phyloP scores from a whole-genome alignment of 2,888 invertebrate species.

The Stenoptilia bipunctidactyla region DNA sequence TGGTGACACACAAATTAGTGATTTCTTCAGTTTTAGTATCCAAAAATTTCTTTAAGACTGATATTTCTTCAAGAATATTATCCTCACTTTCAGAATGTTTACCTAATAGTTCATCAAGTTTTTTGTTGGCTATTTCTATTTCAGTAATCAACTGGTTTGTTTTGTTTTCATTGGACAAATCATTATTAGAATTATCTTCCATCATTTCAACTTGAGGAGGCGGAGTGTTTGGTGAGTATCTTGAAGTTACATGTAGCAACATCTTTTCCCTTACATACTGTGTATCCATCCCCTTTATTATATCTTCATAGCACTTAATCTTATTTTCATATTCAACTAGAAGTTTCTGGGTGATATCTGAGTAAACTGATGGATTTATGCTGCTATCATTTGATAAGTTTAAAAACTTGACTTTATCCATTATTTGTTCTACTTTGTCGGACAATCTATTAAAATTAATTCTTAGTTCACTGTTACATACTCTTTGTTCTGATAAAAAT shows the following conservation, averaged over 20 bases:
- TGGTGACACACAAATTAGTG: too few relatives aligned
- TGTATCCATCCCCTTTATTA: too few relatives aligned
- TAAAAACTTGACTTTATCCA: constrained; percentile 31
- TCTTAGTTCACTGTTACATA: constrained; percentile 49
- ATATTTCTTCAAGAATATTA: neutral
- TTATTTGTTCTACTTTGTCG: constrained; percentile 44
- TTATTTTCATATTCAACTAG: constrained; percentile 52
- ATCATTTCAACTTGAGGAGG: too few relatives aligned
- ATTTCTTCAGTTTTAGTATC: too few relatives aligned
- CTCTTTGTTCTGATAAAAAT: constrained; percentile 49
- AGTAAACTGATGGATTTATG: constrained; percentile 22
- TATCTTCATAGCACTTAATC: constrained; percentile 41
- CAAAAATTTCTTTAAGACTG: neutral
- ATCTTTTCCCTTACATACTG: too few relatives aligned
- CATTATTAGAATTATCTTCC: too few relatives aligned
- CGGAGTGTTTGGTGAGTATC: too few relatives aligned
- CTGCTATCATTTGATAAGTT: constrained; percentile 17
- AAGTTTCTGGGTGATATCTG: constrained; percentile 40
- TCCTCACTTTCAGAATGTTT: neutral
- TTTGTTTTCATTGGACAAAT: too few relatives aligned
- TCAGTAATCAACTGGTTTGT: too few relatives aligned
- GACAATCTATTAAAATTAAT: constrained; percentile 47
- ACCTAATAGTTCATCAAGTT: neutral
- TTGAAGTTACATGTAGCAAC: too few relatives aligned
- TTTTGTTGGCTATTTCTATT: neutral